phyloP scores from a whole-genome alignment of 2,113 vertebrate genomes.

The Myotis lucifugus region DNA sequence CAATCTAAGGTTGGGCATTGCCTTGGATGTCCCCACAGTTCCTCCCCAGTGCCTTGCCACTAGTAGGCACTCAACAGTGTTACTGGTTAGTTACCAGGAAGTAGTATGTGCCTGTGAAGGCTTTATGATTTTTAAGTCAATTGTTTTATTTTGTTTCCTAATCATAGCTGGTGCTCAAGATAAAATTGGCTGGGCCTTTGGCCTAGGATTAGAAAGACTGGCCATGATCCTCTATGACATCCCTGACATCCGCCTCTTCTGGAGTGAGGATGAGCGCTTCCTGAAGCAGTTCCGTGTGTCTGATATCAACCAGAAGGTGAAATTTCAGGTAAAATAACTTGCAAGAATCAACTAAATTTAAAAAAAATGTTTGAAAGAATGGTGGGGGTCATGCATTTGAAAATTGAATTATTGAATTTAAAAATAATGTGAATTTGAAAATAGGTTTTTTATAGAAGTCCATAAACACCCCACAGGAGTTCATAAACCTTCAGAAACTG shows the following conservation, averaged over 20 bases:
- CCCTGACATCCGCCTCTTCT: conserved; percentile 97
- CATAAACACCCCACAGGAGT: neutral
- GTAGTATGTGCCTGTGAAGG: too few species aligned
- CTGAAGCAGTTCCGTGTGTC: conserved; percentile 90
- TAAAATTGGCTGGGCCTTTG: conserved; percentile 96
- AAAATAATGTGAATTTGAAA: neutral
- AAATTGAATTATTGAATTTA: neutral
- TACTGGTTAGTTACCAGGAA: neutral
- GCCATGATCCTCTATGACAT: conserved; percentile 95
- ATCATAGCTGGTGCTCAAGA: conserved; percentile 91
- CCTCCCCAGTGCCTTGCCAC: rapidly evolving
- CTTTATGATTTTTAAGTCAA: neutral
- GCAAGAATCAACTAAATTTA: neutral
- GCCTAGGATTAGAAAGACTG: conserved; percentile 94
- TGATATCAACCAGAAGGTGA: conserved; percentile 88
- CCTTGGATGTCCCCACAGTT: rapidly evolving
- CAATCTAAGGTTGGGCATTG: rapidly evolving
- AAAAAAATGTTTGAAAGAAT: neutral
- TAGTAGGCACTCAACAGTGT: rapidly evolving
- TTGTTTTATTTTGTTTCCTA: neutral
- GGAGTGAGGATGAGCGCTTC: conserved; percentile 95
- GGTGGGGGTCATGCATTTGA: neutral
- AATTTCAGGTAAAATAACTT: conserved; percentile 89
- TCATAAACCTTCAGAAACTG: neutral
- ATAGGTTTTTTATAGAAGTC: neutral